Percentiles rank a stretch among this genome's conserved stretches.
phyloP scores from a whole-genome alignment of 2,797 vertebrate genomes.

The Pipistrellus kuhlii region DNA sequence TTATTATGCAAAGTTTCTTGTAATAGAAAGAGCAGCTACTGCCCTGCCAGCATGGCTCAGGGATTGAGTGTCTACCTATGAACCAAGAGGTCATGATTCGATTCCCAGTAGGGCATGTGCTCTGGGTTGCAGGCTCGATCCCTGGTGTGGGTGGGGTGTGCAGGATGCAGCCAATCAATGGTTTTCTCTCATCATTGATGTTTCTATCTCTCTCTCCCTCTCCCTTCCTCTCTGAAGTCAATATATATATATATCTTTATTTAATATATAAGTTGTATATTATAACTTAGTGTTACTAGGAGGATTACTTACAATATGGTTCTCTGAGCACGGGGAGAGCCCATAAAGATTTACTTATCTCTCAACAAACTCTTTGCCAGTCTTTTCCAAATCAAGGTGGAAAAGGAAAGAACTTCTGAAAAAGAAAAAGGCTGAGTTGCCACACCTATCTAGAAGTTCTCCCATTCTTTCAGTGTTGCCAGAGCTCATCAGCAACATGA shows the following conservation, averaged over 20 bases:
- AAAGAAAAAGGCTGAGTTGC: not conserved
- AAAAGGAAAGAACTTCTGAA: not conserved
- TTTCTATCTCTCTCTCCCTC: no score
- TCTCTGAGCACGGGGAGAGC: accelerated
- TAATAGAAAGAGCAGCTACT: constrained; percentile 35
- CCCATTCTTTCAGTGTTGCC: not conserved
- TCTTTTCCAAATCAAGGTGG: constrained; percentile 4
- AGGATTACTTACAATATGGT: not conserved
- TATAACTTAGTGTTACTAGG: not conserved
- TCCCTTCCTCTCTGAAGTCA: no score
- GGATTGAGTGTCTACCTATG: no score
- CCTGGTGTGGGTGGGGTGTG: no score
- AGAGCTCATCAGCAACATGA: not conserved
- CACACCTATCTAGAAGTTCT: not conserved
- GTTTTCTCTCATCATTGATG: no score
- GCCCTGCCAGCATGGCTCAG: no score
- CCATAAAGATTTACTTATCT: not conserved
- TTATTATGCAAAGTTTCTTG: not conserved
- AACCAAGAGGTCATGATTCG: no score
- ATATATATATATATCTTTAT: no score
- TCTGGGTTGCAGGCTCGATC: no score
- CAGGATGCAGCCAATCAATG: no score
- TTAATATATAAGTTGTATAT: no score
- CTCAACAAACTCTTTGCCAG: not conserved
- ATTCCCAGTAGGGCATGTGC: no score